Evolutionary conservation across 1,140 invertebrate genomes (phyloP), one percentile per base, ranked within the genome.

Genomic region (Papilio helenus): DNA sequence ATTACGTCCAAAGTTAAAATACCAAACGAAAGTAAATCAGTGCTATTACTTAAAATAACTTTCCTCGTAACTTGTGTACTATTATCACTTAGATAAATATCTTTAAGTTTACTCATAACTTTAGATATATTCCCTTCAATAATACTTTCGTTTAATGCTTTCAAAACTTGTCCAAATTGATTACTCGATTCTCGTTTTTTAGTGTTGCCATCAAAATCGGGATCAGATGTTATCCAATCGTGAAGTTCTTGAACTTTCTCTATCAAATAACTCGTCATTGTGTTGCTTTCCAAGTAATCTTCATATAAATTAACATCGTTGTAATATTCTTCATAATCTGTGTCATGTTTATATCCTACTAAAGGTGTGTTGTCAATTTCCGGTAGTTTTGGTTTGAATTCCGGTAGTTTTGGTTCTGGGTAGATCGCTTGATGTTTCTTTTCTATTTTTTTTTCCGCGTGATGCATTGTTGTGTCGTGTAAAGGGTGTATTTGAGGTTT

Each of bases 1-100:
- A 96, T 95, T 1, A 96, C 93, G 85, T 96, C 96, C 79, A 96
- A 89, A 0, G 95, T 95, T 79, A 96, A 84, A 34, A 96, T 94
- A 0, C 95, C 95, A 80, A 96, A 95, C 0, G 96, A 95, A 1
- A 96, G 81, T 10, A 96, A 85, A 85, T 93, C 95, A 0, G 95
- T 94, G 7, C 90, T 92, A 76, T 95, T 95, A 14, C 89, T 93
- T 44, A 95, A 79, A 18, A 95, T 94, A 0, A 91, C 82, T 68
- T 88, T 93, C 76, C 86, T 85, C 42, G 77, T 86, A 58, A 73
- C 39, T 16, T 79, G 82, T 0, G 89, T 91, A 34, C 89, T 84
- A 82, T 91, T 92, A 23, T 92, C 89, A 0, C 92, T 92, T 78
- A 93, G 93, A 80, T 95, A 95, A 79, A 96, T 88, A 55, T 95